Conservation (phyloP, 1,140 invertebrate genomes). For the Meloidogyne floridensis region DNA sequence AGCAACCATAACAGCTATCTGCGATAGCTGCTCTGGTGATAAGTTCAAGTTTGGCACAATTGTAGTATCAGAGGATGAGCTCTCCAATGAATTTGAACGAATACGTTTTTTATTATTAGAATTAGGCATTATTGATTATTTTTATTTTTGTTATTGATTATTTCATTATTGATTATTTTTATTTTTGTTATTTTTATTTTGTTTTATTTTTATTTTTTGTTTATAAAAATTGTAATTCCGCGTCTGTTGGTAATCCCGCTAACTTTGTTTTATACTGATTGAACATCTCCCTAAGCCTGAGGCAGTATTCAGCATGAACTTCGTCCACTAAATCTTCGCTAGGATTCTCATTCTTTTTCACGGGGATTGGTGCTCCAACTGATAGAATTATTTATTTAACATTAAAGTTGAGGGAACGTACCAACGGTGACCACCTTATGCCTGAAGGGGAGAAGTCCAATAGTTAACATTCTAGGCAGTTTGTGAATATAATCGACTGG, state of each 20-base stretch:
- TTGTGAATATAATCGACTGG: constrained; percentile 7
- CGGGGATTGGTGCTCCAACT: constrained; percentile 25
- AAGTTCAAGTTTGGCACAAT: too few relatives aligned
- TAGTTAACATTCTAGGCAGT: constrained; percentile 11
- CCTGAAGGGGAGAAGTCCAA: constrained; percentile 17
- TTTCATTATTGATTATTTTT: too few relatives aligned
- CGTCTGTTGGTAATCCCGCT: constrained; percentile 3
- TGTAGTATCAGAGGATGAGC: too few relatives aligned
- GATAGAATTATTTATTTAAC: neutral
- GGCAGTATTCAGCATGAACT: constrained; percentile 26
- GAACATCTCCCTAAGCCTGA: constrained; percentile 18
- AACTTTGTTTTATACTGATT: constrained; percentile 11
- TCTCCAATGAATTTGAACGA: too few relatives aligned
- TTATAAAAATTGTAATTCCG: constrained; percentile 18
- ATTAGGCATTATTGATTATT: too few relatives aligned
- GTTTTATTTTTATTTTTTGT: too few relatives aligned
- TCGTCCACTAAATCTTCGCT: constrained; percentile 3
- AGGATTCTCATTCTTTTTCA: constrained; percentile 11
- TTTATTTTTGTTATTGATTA: too few relatives aligned
- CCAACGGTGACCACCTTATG: constrained; percentile 15
- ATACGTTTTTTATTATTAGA: too few relatives aligned
- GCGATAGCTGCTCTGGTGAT: too few relatives aligned
- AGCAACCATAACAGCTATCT: too few relatives aligned
- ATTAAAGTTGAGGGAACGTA: neutral
- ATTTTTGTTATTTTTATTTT: too few relatives aligned